These are phyloP conservation scores for Invenusta paracnida DNA, from an alignment of 2,888 invertebrate genomes.

Conservation along the genomic window DNA sequence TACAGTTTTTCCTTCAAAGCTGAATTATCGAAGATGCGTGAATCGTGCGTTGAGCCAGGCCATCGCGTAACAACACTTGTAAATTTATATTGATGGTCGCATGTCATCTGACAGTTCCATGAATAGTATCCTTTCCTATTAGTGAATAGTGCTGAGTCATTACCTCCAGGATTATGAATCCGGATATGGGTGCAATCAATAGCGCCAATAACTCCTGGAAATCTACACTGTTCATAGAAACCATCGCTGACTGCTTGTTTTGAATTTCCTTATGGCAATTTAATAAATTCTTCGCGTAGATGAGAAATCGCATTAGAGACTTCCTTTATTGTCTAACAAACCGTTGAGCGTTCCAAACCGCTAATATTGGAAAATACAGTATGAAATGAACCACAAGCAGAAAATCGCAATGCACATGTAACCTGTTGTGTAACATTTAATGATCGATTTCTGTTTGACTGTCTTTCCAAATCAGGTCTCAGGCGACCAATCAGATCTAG, in stretches of 20 bases:
- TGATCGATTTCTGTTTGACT: not conserved
- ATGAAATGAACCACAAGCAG: not conserved
- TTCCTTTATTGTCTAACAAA: not conserved
- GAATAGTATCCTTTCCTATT: not conserved
- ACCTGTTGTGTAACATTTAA: not conserved
- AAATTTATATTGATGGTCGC: not conserved
- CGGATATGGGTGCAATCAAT: too few species aligned
- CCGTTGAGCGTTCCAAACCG: not conserved
- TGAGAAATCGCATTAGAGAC: not conserved
- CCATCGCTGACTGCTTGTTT: too few species aligned
- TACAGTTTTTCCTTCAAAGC: not conserved
- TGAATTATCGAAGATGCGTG: not conserved
- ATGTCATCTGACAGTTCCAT: not conserved
- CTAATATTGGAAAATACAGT: not conserved
- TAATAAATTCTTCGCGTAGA: not conserved
- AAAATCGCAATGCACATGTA: not conserved
- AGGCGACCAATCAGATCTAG: not conserved
- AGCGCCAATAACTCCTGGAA: too few species aligned
- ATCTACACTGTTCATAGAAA: too few species aligned
- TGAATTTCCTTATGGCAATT: too few species aligned
- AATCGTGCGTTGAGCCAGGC: not conserved
- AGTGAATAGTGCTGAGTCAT: too few species aligned
- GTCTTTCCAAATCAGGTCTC: not conserved
- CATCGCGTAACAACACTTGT: not conserved
- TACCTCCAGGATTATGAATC: too few species aligned